Evolutionary conservation across 2,888 invertebrate species (phyloP).

Genomic region (Drosophila macrospina): DNA sequence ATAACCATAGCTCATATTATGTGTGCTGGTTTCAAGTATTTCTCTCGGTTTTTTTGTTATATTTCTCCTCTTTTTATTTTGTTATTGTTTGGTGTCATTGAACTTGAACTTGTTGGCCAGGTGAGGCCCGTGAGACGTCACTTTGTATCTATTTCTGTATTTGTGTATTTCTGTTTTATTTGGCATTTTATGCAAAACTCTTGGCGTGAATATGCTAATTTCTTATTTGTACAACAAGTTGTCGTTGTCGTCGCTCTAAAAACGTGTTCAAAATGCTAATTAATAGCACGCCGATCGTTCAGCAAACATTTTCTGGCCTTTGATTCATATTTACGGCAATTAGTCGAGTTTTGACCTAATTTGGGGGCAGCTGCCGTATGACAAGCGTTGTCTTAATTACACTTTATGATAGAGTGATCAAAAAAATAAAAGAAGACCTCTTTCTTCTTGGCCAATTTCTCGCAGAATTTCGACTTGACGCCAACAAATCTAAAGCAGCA

Average conservation of each 20-base stretch:
- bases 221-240: conserved; percentile 45
- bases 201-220: conserved; percentile 78
- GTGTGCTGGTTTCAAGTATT: conserved; percentile 22
- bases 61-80: conserved; percentile 34
- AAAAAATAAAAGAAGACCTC: not conserved
- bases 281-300: conserved; percentile 39
- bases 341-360: conserved; percentile 72
- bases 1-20: conserved; percentile 70
- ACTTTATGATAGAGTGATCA: conserved; percentile 27
- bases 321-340: conserved; percentile 64
- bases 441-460: conserved; percentile 11
- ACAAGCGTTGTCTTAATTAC: conserved; percentile 49
- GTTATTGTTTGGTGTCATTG: conserved; percentile 77
- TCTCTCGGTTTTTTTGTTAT: conserved; percentile 15
- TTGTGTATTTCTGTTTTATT: conserved; percentile 37
- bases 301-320: conserved; percentile 44
- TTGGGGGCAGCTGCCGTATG: conserved; percentile 25
- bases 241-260: conserved; percentile 44
- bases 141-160: conserved; percentile 27
- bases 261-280: conserved; percentile 79
- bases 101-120: conserved; percentile 74
- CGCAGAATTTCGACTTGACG: not conserved
- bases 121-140: conserved; percentile 30
- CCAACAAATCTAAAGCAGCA: not conserved
- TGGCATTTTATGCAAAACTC: conserved; percentile 72